phyloP scores from a whole-genome alignment of 2,888 invertebrate genomes.

The Tanytarsus gracilentus region DNA sequence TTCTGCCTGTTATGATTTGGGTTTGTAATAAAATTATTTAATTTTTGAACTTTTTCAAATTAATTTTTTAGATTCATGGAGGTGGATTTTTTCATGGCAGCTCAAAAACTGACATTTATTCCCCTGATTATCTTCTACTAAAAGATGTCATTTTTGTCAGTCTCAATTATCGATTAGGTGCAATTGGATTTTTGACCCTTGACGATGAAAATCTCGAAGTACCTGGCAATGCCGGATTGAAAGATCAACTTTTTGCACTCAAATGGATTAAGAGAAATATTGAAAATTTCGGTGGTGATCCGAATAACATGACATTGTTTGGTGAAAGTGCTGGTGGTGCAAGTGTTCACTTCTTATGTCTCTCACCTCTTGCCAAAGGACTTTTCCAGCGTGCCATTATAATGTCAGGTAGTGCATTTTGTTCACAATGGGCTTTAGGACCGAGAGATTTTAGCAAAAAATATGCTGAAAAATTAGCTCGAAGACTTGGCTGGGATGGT shows the following conservation, averaged over 20 bases:
- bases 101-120: neutral
- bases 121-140: slow-evolving; percentile 11
- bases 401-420: slow-evolving; percentile 39
- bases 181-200: slow-evolving; percentile 10
- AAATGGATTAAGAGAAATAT: slow-evolving; percentile 22
- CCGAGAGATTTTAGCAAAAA: slow-evolving; percentile 33
- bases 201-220: neutral
- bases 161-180: slow-evolving; percentile 21
- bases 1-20: slow-evolving; percentile 2
- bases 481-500: slow-evolving; percentile 39
- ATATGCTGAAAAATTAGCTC: slow-evolving; percentile 39
- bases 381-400: slow-evolving; percentile 41
- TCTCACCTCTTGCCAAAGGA: slow-evolving; percentile 44
- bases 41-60: neutral
- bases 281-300: slow-evolving; percentile 14
- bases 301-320: slow-evolving; percentile 7
- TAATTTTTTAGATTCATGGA: neutral
- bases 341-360: slow-evolving; percentile 44
- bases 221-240: slow-evolving; percentile 16
- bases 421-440: slow-evolving; percentile 39
- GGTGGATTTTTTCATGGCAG: slow-evolving; percentile 6
- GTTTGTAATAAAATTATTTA: neutral
- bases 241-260: slow-evolving; percentile 17
- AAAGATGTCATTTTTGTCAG: slow-evolving; percentile 8
- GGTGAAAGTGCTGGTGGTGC: slow-evolving; percentile 41